These are phyloP conservation scores for Drosophila siamana DNA, from an alignment of 2,888 invertebrate species.

Conservation along the genomic window DNA sequence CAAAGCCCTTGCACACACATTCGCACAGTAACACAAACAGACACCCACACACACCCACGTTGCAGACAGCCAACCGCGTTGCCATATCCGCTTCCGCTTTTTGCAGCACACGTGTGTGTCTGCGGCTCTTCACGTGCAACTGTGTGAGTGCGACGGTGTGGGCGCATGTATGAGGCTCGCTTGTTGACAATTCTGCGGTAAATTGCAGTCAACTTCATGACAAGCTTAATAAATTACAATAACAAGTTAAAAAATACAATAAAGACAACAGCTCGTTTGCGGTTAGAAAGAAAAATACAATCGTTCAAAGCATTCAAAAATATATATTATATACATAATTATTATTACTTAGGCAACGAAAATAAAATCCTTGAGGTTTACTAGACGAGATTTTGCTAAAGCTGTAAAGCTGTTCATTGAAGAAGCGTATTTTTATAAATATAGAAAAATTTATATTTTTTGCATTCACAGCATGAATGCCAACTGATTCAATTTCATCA, in stretches of 20 bases:
- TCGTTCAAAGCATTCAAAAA: no score
- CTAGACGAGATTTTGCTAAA: no score
- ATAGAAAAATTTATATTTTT: no score
- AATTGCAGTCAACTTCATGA: conserved; percentile 59
- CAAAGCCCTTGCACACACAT: conserved; percentile 52
- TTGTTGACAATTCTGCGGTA: conserved; percentile 67
- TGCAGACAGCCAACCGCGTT: conserved; percentile 46
- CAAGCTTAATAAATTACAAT: conserved; percentile 49
- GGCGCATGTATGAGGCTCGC: conserved; percentile 27
- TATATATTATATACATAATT: no score
- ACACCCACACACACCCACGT: conserved; percentile 6
- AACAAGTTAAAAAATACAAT: conserved; percentile 17
- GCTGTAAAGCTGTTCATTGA: no score
- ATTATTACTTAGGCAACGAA: no score
- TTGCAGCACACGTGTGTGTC: conserved; percentile 59
- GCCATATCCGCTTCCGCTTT: conserved; percentile 71
- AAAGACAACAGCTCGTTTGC: neutral
- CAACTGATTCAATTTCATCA: no score
- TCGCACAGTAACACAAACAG: conserved; percentile 16
- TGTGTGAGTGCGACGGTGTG: neutral
- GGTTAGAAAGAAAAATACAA: conserved; percentile 10
- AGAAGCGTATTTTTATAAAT: no score
- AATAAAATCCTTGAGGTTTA: no score
- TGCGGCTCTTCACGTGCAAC: conserved; percentile 33
- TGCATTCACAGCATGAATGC: no score